phyloP scores from a whole-genome alignment of 2,113 vertebrate species.

The Alligator mississippiensis region DNA sequence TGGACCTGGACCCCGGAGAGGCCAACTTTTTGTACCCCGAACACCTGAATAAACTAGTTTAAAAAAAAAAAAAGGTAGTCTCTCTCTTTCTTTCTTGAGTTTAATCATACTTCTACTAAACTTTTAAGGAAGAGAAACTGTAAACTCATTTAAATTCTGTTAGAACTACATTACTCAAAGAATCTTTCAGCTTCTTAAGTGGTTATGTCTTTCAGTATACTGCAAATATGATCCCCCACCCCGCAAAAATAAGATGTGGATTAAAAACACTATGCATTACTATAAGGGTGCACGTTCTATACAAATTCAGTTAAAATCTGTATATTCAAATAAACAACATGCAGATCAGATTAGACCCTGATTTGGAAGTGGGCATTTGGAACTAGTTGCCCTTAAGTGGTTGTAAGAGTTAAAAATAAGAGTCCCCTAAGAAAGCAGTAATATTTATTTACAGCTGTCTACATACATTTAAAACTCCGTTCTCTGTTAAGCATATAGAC shows the following conservation, averaged over 20 bases:
- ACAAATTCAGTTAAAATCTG: background rate
- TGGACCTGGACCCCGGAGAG: too few species aligned
- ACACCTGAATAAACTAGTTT: too few species aligned
- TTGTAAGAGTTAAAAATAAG: too few species aligned
- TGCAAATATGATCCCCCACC: too few species aligned
- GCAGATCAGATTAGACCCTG: background rate
- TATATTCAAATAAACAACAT: background rate
- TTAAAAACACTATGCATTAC: background rate
- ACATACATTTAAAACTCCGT: too few species aligned
- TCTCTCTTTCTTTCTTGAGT: slow-evolving; percentile 18
- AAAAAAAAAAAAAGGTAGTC: background rate
- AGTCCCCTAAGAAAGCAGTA: too few species aligned
- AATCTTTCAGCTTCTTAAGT: background rate
- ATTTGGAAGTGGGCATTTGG: too few species aligned
- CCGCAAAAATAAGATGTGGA: slow-evolving; percentile 35
- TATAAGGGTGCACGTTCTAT: background rate
- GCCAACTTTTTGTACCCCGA: too few species aligned
- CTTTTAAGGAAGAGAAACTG: slow-evolving; percentile 14
- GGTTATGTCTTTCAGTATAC: background rate
- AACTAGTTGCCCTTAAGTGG: too few species aligned
- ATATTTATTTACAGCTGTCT: too few species aligned
- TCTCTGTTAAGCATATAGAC: too few species aligned
- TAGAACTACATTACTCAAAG: background rate
- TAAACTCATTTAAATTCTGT: slow-evolving; percentile 33
- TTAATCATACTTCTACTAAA: slow-evolving; percentile 6